Percentiles rank a stretch among this genome's conserved stretches.
phyloP scores from a whole-genome alignment of 92 coral and sea anemone genomes.

The Heteractis magnifica region DNA sequence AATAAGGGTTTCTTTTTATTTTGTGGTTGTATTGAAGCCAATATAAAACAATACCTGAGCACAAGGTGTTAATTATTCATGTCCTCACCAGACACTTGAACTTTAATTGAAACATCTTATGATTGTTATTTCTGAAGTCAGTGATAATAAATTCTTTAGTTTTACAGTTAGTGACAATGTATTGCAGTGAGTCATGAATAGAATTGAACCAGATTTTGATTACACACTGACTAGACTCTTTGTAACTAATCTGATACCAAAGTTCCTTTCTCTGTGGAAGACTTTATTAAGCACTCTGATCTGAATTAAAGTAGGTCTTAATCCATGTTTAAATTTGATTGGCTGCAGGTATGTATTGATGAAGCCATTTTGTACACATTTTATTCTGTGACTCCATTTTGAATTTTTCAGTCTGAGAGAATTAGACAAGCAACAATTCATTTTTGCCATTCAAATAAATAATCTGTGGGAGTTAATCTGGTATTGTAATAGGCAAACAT shows the following conservation, averaged over 20 bases:
- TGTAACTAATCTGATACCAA: too few species aligned
- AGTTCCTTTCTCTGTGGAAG: too few species aligned
- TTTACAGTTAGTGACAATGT: not conserved
- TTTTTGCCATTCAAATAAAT: too few species aligned
- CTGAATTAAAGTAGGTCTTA: too few species aligned
- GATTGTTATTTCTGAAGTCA: not conserved
- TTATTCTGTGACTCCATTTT: too few species aligned
- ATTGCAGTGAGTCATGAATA: not conserved
- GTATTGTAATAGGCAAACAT: not conserved
- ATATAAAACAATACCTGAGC: not conserved
- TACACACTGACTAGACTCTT: not conserved
- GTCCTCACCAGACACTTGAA: not conserved
- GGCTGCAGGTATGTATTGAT: too few species aligned
- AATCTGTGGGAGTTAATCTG: not conserved
- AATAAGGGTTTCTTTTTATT: conserved; percentile 25
- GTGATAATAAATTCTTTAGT: not conserved
- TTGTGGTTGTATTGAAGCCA: not conserved
- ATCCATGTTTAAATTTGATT: too few species aligned
- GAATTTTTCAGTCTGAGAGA: too few species aligned
- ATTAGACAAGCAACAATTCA: too few species aligned
- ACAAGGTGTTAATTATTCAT: conserved; percentile 5
- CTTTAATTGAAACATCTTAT: conserved; percentile 1
- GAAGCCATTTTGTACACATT: too few species aligned
- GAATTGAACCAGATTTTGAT: not conserved
- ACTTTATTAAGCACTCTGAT: too few species aligned